These are phyloP conservation scores for Microdon myrmicae DNA, from an alignment of 2,888 invertebrate species.

Conservation along the genomic window DNA sequence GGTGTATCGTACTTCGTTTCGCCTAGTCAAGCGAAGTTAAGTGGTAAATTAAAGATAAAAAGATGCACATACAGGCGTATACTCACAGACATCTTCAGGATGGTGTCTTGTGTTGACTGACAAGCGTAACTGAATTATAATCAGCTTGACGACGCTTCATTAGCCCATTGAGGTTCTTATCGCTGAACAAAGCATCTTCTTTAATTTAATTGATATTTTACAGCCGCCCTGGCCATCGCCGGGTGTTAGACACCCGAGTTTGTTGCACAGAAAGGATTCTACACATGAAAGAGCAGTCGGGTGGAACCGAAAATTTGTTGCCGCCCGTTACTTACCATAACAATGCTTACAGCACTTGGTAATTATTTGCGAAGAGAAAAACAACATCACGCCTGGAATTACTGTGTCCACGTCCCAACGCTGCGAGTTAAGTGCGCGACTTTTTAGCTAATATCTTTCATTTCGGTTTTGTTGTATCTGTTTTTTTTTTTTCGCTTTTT, in stretches of 20 bases:
- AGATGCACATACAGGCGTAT: background rate
- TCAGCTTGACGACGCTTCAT: slow-evolving; percentile 29
- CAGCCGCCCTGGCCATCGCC: slow-evolving; percentile 1
- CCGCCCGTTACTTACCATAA: slow-evolving; percentile 51
- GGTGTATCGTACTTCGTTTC: background rate
- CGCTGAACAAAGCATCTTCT: slow-evolving; percentile 41
- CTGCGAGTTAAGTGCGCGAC: too few species aligned
- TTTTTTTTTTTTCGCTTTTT: slow-evolving; percentile 11
- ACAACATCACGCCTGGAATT: slow-evolving; percentile 44
- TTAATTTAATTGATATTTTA: slow-evolving; percentile 42
- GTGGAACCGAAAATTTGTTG: slow-evolving; percentile 35
- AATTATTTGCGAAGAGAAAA: slow-evolving; percentile 31
- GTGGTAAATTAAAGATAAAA: background rate
- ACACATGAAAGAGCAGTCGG: slow-evolving; percentile 13
- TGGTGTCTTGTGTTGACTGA: too few species aligned
- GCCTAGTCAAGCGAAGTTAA: slow-evolving; percentile 11
- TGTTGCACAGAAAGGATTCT: slow-evolving; percentile 3
- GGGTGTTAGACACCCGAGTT: slow-evolving; percentile 3
- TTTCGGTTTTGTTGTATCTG: slow-evolving; percentile 27
- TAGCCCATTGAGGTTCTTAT: slow-evolving; percentile 36
- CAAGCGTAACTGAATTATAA: too few species aligned
- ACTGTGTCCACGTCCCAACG: slow-evolving; percentile 46
- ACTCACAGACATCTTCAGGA: too few species aligned
- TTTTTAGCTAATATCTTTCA: too few species aligned
- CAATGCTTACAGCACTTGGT: slow-evolving; percentile 29